Evolutionary conservation across 2,888 invertebrate species (phyloP), one percentile per base, ranked within the genome.

Genomic region (Pantelozetes paolii): DNA sequence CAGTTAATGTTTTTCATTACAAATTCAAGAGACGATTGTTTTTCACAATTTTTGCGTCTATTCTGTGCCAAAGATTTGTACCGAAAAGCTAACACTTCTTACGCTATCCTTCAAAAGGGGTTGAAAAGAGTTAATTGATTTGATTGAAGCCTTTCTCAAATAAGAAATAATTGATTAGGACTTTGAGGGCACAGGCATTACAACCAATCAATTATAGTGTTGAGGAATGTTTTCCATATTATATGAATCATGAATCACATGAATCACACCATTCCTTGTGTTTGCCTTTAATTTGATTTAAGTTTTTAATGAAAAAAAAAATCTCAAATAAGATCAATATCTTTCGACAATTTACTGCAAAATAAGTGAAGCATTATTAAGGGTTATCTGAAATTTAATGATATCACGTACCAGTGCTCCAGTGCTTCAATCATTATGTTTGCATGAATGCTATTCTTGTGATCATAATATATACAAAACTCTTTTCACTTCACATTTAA

Each of bases 401-500:
- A 64, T 64, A 64, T 64, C 64, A 64, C 64, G 64, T 64, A 36
- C 36, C n/a, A 64, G 36, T 64, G 64, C 64, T 20, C 23, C 57
- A 57, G 48, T 48, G n/a, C 48, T 48, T 48, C n/a, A 20, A 64
- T 64, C 9, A 64, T 64, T 64, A 64, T 40, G 64, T 36, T 36
- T 64, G 64, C 64, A 64, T 64, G n/a, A 64, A 30, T 36, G 18
- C 64, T 8, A 30, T 57, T 57, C 57, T 57, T 57, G 13, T 28
- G 28, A 28, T 50, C 50, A 50, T 50, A 50, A 59, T 30, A 59
- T 59, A 59, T 59, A 59, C 18, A 15, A 26, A 28, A 18, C 28
- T 64, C 40, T 36, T 20, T 11, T 36, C n/a, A 18, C 30, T 20
- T 36, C 11, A 2, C 64, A 64, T 64, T 36, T 64, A 64, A 64